phyloP scores from a whole-genome alignment of 2,113 vertebrate genomes.

The Tiliqua scincoides region DNA sequence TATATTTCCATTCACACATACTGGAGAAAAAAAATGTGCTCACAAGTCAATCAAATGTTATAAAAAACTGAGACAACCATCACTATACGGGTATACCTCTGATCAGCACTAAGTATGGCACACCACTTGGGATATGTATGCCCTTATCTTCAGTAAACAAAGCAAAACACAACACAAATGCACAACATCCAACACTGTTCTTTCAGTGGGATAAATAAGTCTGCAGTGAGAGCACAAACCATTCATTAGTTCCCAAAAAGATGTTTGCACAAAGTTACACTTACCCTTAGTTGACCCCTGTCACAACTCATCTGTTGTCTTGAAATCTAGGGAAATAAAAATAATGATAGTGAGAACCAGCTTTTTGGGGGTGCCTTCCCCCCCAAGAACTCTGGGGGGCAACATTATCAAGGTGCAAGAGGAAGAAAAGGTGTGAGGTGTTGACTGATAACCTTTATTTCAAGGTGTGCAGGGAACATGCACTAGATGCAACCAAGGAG shows the following conservation, averaged over 20 bases:
- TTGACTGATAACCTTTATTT: too few species aligned
- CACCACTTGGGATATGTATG: conserved; percentile 58
- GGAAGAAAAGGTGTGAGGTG: too few species aligned
- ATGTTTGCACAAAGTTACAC: conserved; percentile 54
- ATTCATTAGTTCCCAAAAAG: conserved; percentile 52
- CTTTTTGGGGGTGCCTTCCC: too few species aligned
- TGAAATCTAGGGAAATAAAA: conserved; percentile 73
- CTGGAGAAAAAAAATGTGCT: neutral
- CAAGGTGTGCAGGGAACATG: too few species aligned
- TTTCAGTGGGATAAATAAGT: conserved; percentile 31
- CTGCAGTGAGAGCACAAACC: conserved; percentile 34
- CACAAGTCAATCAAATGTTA: conserved; percentile 49
- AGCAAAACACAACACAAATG: conserved; percentile 26
- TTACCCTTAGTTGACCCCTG: conserved; percentile 87
- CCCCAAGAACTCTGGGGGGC: too few species aligned
- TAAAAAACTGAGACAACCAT: conserved; percentile 35
- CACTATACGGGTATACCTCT: conserved; percentile 43
- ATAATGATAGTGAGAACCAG: neutral
- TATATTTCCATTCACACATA: accelerated
- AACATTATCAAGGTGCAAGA: too few species aligned
- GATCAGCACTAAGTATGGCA: conserved; percentile 62
- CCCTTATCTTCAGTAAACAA: conserved; percentile 44
- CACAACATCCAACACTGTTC: neutral
- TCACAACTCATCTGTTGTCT: conserved; percentile 90
- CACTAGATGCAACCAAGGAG: too few species aligned